Evolutionary conservation across 2,888 invertebrate genomes (phyloP).

Genomic region (Drosophila atroscutellata): DNA sequence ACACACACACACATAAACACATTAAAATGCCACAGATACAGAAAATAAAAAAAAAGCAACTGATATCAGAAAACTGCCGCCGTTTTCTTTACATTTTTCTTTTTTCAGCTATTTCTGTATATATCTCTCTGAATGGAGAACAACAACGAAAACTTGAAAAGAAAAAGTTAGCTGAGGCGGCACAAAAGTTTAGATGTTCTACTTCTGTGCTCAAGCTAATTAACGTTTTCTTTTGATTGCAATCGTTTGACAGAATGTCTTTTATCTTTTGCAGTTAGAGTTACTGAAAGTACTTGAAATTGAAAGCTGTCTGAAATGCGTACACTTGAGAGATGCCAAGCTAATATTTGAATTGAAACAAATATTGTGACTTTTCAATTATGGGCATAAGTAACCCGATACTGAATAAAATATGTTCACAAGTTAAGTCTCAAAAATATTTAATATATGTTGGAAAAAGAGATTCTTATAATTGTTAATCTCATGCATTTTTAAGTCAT

Average conservation of each 20-base stretch:
- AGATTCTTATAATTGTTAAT: not conserved
- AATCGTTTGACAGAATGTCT: conserved; percentile 44
- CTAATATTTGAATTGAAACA: not conserved
- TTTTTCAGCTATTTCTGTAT: conserved; percentile 23
- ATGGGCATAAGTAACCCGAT: not conserved
- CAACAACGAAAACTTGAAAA: conserved; percentile 14
- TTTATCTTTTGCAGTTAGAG: conserved; percentile 12
- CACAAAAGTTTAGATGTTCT: conserved; percentile 36
- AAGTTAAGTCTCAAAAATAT: not conserved
- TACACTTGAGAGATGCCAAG: not conserved
- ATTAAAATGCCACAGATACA: conserved; percentile 30
- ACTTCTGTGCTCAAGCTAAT: conserved; percentile 42
- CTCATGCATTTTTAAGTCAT: conserved; percentile 8
- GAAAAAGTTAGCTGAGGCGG: conserved; percentile 36
- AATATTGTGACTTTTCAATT: not conserved
- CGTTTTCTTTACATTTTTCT: conserved; percentile 18
- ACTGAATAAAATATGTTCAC: not conserved
- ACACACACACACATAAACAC: conserved; percentile 10
- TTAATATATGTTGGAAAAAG: not conserved
- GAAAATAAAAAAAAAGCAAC: conserved; percentile 25
- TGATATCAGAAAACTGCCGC: conserved; percentile 54
- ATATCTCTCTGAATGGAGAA: conserved; percentile 10
- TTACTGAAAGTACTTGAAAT: conserved; percentile 1
- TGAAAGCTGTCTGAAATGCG: not conserved
- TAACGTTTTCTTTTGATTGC: conserved; percentile 46